phyloP scores from a whole-genome alignment of 2,888 invertebrate genomes.

The Anticlea derivata region DNA sequence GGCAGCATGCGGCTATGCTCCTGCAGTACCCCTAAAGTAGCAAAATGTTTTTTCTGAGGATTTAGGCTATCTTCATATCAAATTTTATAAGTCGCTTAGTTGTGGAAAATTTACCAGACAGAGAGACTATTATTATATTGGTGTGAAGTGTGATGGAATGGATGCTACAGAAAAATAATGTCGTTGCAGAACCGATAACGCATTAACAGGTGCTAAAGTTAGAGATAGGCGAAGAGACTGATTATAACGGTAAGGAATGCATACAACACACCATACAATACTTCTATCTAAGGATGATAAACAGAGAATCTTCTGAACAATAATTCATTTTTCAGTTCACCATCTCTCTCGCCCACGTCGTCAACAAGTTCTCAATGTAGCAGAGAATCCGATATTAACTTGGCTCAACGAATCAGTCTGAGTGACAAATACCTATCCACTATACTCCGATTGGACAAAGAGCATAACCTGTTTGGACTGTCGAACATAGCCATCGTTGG shows the following conservation, averaged over 20 bases:
- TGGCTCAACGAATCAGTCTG: conserved; percentile 39
- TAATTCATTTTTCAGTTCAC: conserved; percentile 63
- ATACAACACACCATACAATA: neutral
- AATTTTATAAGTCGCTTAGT: too few relatives aligned
- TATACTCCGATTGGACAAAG: conserved; percentile 68
- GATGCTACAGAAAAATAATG: conserved; percentile 49
- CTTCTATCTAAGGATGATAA: neutral
- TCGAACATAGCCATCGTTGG: conserved; percentile 68
- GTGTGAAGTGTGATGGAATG: neutral
- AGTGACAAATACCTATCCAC: conserved; percentile 68
- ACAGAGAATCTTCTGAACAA: neutral
- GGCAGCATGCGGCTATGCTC: too few relatives aligned
- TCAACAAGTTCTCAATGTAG: conserved; percentile 56
- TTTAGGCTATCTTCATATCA: too few relatives aligned
- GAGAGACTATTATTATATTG: too few relatives aligned
- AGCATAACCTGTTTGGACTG: conserved; percentile 74
- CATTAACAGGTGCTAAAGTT: conserved; percentile 66
- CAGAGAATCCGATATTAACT: conserved; percentile 48
- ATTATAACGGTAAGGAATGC: conserved; percentile 21
- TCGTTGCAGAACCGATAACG: conserved; percentile 71
- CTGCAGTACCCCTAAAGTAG: too few relatives aligned
- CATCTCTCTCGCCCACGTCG: conserved; percentile 52
- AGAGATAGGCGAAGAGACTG: conserved; percentile 23
- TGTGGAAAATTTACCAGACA: too few relatives aligned
- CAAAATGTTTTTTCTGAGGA: too few relatives aligned